Evolutionary conservation across 2,888 invertebrate species (phyloP), one percentile per base, ranked within the genome.

Genomic region (Vesta saturnalis): DNA sequence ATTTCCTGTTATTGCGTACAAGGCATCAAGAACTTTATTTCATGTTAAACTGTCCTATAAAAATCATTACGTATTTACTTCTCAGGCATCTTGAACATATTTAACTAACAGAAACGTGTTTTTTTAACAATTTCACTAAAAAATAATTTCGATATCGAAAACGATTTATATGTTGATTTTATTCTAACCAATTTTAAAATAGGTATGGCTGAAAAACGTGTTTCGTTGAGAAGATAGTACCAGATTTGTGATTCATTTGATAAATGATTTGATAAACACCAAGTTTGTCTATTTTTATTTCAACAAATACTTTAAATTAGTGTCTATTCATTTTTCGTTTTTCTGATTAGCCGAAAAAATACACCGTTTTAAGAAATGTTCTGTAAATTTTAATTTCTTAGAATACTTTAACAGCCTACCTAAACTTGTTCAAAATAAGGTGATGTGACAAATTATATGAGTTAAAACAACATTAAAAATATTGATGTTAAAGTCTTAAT

Each of bases 361-460:
- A 49, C 6, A 49, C n/a, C 16, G 15, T 8, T 3, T 19, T 6
- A 19, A 8, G 54, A 54, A 54, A 21, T 54, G 19, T 54, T 14
- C 4, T 15, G 14, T 54, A 22, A 35, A 12, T 23, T 23, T 23
- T n/a, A 22, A 16, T n/a, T 30, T 58, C 56, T 23, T 30, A 35
- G 16, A 15, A 55, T n/a, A 14, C 46, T 46, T 46, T 14, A 46
- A 23, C 22, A n/a, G 55, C 21, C 55, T 63, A 49, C 30, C 57
- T 35, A 56, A 63, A 43, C 54, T 43, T 60, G 49, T 39, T 58
- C 58, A 54, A 62, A 60, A 56, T 54, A 59, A 56, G 63, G 60
- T 67, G 52, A 59, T 67, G 70, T 72, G 73, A 74, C 74, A 74
- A 73, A 74, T 74, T 72, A 60, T 65, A 64, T 69, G 72, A 64